These are phyloP conservation scores for Hirtodrosophila alboralis DNA, from an alignment of 2,888 invertebrate genomes.

Conservation along the genomic window DNA sequence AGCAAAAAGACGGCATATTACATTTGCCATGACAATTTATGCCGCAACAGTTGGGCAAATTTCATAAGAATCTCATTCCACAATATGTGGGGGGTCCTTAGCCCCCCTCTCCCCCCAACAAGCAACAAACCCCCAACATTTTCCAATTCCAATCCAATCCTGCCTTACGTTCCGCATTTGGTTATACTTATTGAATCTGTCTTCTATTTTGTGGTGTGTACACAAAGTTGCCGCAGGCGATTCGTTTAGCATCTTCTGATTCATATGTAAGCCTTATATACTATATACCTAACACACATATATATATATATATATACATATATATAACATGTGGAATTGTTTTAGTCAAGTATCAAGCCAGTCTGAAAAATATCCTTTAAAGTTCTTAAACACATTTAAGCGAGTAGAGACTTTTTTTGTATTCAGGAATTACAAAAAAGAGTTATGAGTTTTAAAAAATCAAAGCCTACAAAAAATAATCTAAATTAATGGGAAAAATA, in stretches of 20 bases:
- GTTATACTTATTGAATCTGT: conserved; percentile 52
- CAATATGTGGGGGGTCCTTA: conserved; percentile 18
- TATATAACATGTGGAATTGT: background rate
- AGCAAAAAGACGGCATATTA: conserved; percentile 35
- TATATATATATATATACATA: background rate
- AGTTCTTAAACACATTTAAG: too few relatives aligned
- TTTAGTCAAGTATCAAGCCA: too few relatives aligned
- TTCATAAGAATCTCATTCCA: conserved; percentile 44
- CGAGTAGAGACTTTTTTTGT: too few relatives aligned
- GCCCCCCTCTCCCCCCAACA: conserved; percentile 5
- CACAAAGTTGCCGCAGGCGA: conserved; percentile 38
- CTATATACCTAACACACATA: background rate
- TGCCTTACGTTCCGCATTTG: conserved; percentile 21
- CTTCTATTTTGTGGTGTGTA: conserved; percentile 38
- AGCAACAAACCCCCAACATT: conserved; percentile 7
- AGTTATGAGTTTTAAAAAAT: too few relatives aligned
- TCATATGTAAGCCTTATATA: conserved; percentile 12
- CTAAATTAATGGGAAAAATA: too few relatives aligned
- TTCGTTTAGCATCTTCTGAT: conserved; percentile 43
- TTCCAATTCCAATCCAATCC: conserved; percentile 1
- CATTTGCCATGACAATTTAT: conserved; percentile 70
- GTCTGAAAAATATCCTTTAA: too few relatives aligned
- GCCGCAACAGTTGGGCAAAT: conserved; percentile 73
- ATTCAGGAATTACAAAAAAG: too few relatives aligned
- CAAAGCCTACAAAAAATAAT: too few relatives aligned